Conservation (phyloP, 2,797 vertebrate genomes). For the Euphonia xanthogaster region DNA sequence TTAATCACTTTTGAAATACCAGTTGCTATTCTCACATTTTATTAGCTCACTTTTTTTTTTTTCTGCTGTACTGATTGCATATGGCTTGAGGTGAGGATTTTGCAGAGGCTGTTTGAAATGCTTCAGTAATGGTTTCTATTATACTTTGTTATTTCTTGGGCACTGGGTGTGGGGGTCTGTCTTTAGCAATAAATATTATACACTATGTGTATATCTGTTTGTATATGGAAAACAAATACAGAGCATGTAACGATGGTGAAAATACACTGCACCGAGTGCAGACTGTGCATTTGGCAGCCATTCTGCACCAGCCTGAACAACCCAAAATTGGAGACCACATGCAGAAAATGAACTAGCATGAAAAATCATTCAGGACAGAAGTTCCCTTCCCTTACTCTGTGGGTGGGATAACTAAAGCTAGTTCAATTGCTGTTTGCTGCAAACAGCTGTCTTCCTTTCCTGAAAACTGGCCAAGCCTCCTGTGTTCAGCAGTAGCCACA, state of each 20-base stretch:
- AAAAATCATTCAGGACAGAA: background rate
- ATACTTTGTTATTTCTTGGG: background rate
- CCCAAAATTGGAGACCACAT: background rate
- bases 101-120: background rate
- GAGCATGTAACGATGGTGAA: constrained; percentile 26
- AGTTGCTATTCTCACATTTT: background rate
- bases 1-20: background rate
- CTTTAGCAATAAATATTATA: constrained; percentile 63
- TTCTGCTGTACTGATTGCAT: background rate
- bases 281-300: background rate
- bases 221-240: background rate
- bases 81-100: background rate
- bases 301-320: background rate
- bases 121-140: background rate
- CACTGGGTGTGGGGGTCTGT: background rate
- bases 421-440: background rate
- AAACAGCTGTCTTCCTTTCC: background rate
- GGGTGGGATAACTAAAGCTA: background rate
- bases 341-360: background rate
- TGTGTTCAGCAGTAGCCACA: background rate
- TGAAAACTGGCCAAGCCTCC: background rate
- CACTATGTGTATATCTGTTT: constrained; percentile 65
- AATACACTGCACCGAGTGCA: constrained; percentile 33
- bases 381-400: background rate
- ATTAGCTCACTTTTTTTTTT: background rate